Base-by-base conservation (phyloP, 1,140 invertebrate species). In the Rhyzopertha dominica region DNA sequence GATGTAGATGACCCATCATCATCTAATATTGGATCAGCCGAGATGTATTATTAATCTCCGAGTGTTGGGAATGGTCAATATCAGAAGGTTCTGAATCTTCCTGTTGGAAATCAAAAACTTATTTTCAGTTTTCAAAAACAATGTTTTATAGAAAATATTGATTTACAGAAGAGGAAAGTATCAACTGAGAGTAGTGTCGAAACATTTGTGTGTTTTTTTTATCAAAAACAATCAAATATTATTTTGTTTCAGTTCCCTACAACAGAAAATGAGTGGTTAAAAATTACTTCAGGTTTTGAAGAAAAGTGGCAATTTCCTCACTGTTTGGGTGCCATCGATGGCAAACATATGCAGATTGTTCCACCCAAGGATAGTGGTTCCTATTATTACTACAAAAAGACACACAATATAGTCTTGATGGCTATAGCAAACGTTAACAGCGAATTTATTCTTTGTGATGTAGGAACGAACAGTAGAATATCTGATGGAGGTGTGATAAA, bases 301-400 rank as follows among this genome's bases (percentile, higher is more conserved):
- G 13, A 49, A 36, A 41, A 37, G 17, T 63, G 61, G 62, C 44
- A 66, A 34, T 68, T 70, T 47, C 68, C 63, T 0, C 52, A 67
- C 41, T 66, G 59, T 39, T 41, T 69, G 16, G 63, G 66, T 1
- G 55, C 61, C 12, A 51, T 67, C 5, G 54, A 56, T 40, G 54
- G 54, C 16, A 53, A 50, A 17, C 46, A 47, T 20, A 40, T 54
- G 3, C 17, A 18, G 7, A 47, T 40, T 18, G 24, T 28, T 20
- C 22, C 37, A 4, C 38, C 38, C 19, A 13, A 10, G 14, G 20
- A 20, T 20, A 41, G 38, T 41, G 38, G 38, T 10, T 41, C 38
- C 7, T 41, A 41, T 30, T 41, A 73, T 50, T 68, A 72, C 38
- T 71, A 72, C 55, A 36, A 42, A 7, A 59, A 25, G n/a, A 44